Percentiles rank a stretch among this genome's conserved stretches.
Conservation (phyloP, 1,140 invertebrate species). For the Homarus americanus region DNA sequence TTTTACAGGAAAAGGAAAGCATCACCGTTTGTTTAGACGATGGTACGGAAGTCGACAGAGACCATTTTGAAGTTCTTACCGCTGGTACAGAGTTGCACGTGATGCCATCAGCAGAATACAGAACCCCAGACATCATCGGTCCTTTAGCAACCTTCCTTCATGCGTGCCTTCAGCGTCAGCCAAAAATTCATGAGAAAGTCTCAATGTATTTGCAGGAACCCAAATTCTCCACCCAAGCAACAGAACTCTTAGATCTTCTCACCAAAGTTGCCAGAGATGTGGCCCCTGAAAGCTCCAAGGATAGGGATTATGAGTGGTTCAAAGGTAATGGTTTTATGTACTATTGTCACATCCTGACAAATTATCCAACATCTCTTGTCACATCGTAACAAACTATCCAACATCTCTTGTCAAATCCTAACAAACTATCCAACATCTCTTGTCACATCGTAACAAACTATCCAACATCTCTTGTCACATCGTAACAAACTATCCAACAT, state of each 20-base stretch:
- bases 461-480: too few relatives aligned
- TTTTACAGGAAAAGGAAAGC: conserved; percentile 29
- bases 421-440: too few relatives aligned
- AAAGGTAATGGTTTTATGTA: conserved; percentile 12
- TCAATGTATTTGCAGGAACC: conserved; percentile 19
- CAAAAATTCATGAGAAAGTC: conserved; percentile 35
- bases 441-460: too few relatives aligned
- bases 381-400: neutral
- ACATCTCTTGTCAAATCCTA: too few relatives aligned
- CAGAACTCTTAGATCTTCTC: conserved; percentile 9
- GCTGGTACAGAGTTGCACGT: conserved; percentile 24
- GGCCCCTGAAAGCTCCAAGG: neutral
- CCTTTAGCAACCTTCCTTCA: conserved; percentile 49
- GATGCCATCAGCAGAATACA: neutral
- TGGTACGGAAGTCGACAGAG: conserved; percentile 46
- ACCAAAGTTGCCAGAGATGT: neutral
- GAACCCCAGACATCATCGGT: neutral
- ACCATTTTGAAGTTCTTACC: conserved; percentile 43
- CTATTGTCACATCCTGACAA: neutral
- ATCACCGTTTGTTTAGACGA: conserved; percentile 24
- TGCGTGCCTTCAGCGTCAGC: conserved; percentile 25
- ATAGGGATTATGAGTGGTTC: conserved; percentile 33
- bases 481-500: too few relatives aligned
- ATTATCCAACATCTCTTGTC: neutral
- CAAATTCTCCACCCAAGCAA: conserved; percentile 1